Conservation (phyloP, 2,888 invertebrate genomes). For the Chrysolina americana region DNA sequence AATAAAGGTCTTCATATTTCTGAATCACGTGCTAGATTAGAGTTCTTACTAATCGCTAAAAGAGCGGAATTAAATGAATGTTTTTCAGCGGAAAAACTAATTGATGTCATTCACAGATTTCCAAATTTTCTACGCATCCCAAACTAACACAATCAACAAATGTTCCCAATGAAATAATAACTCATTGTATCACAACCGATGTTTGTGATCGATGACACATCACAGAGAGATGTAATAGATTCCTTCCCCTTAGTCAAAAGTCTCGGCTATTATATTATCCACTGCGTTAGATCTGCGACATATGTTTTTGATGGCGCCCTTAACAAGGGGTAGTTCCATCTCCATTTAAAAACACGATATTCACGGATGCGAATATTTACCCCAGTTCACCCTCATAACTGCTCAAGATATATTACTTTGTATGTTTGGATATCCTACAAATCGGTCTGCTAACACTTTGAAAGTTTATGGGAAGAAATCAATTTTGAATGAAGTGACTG, state of each 20-base stretch:
- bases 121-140: slow-evolving; percentile 12
- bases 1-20: not conserved
- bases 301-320: slow-evolving; percentile 68
- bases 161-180: slow-evolving; percentile 46
- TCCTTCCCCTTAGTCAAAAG: slow-evolving; percentile 57
- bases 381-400: slow-evolving; percentile 45
- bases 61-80: not conserved
- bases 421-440: slow-evolving; percentile 43
- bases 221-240: slow-evolving; percentile 56
- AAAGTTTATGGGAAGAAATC: slow-evolving; percentile 26
- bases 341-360: slow-evolving; percentile 55
- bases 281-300: slow-evolving; percentile 68
- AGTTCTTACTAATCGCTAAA: not conserved
- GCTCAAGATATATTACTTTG: slow-evolving; percentile 57
- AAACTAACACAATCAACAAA: slow-evolving; percentile 29
- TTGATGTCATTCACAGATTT: slow-evolving; percentile 13
- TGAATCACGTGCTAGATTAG: not conserved
- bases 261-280: slow-evolving; percentile 64
- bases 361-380: slow-evolving; percentile 50
- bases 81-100: slow-evolving; percentile 10
- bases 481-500: slow-evolving; percentile 18
- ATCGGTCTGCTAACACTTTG: slow-evolving; percentile 28
- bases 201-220: slow-evolving; percentile 57
- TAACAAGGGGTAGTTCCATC: slow-evolving; percentile 65
- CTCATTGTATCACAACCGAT: slow-evolving; percentile 48